phyloP scores from a whole-genome alignment of 2,888 invertebrate species.

The Lepas anatifera region DNA sequence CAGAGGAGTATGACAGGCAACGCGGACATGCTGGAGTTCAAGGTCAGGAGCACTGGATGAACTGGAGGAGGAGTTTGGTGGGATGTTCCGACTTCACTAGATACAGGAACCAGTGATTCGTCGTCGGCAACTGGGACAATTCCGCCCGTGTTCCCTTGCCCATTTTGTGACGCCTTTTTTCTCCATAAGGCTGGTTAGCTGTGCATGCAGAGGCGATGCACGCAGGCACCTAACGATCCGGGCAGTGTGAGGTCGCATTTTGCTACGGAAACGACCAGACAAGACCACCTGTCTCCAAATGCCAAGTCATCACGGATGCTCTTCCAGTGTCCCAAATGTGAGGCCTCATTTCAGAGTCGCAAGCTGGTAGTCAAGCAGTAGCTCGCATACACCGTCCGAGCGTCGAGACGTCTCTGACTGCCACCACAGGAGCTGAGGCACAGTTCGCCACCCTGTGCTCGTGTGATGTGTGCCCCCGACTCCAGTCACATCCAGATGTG shows the following conservation, averaged over 20 bases:
- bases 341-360: neutral
- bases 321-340: neutral
- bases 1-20: too few relatives aligned
- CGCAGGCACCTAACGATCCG: neutral
- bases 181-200: neutral
- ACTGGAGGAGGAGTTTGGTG: too few relatives aligned
- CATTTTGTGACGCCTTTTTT: neutral
- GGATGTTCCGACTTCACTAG: too few relatives aligned
- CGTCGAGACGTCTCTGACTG: too few relatives aligned
- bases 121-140: neutral
- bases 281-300: neutral
- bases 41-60: too few relatives aligned
- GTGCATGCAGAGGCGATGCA: neutral
- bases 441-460: neutral
- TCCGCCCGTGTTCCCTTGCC: neutral
- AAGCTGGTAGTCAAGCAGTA: neutral
- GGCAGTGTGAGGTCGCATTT: too few relatives aligned
- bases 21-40: too few relatives aligned
- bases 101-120: too few relatives aligned
- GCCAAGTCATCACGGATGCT: neutral
- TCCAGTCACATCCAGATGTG: neutral
- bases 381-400: neutral
- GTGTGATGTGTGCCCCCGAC: neutral
- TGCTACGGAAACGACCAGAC: neutral
- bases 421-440: too few relatives aligned